Percentiles rank a stretch among this genome's conserved stretches.
phyloP scores from a whole-genome alignment of 2,113 vertebrate genomes.

The Oreochromis aureus region DNA sequence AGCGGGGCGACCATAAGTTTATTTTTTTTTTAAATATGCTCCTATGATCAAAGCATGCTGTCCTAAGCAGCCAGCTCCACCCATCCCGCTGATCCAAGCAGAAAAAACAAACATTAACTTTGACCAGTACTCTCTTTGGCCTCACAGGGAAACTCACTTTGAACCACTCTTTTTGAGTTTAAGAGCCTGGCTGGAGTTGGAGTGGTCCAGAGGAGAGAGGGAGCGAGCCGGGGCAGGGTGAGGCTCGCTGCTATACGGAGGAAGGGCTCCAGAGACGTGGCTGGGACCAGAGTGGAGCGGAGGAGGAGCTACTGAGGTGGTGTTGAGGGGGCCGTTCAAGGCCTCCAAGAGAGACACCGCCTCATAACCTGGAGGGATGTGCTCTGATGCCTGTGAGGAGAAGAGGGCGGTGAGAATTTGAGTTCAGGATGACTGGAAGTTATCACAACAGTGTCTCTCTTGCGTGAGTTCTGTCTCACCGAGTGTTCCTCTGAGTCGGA shows the following conservation, averaged over 20 bases:
- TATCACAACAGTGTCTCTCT: background rate
- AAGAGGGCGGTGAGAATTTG: background rate
- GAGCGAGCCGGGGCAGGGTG: slow-evolving; percentile 76
- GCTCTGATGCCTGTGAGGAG: slow-evolving; percentile 82
- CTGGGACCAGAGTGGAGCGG: slow-evolving; percentile 76
- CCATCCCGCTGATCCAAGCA: background rate
- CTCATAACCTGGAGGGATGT: slow-evolving; percentile 91
- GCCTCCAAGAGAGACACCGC: slow-evolving; percentile 94
- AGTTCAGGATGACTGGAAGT: background rate
- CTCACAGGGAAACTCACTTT: slow-evolving; percentile 75
- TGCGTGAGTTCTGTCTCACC: slow-evolving; percentile 58
- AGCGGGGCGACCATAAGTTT: rapidly evolving
- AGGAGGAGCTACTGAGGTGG: slow-evolving; percentile 74
- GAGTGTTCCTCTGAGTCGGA: slow-evolving; percentile 94
- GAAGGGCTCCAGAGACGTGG: slow-evolving; percentile 75
- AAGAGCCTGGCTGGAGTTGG: slow-evolving; percentile 77
- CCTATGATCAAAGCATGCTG: background rate
- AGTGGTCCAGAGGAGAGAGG: slow-evolving; percentile 80
- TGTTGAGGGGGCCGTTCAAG: slow-evolving; percentile 88
- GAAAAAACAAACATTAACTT: background rate
- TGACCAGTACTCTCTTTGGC: background rate
- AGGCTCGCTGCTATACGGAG: slow-evolving; percentile 78
- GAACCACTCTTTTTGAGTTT: slow-evolving; percentile 87
- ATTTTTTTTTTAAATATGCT: background rate
- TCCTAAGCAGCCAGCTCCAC: background rate